Evolutionary conservation across 2,888 invertebrate species (phyloP).

Genomic region (Chaetogeoica ovagalla): DNA sequence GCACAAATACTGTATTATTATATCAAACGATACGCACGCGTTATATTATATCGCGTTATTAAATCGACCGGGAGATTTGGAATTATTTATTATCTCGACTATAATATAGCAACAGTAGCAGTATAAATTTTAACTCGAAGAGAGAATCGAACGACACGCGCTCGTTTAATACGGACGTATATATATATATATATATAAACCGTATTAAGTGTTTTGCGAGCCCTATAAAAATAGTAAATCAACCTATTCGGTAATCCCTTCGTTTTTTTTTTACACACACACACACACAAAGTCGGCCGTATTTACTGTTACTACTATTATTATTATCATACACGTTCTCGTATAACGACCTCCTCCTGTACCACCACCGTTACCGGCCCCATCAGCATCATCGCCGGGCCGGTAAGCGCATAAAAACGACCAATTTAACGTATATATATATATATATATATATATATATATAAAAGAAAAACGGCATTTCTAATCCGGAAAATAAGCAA

Average conservation of each 20-base stretch:
- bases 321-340: too few relatives aligned
- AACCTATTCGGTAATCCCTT: slow-evolving; percentile 39
- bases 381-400: too few relatives aligned
- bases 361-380: background rate
- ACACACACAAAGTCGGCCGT: background rate
- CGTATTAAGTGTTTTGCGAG: background rate
- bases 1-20: background rate
- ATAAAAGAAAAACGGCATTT: slow-evolving; percentile 31
- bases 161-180: slow-evolving; percentile 15
- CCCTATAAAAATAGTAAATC: slow-evolving; percentile 34
- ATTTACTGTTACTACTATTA: background rate
- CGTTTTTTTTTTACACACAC: background rate
- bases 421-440: background rate
- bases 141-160: background rate
- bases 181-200: too few relatives aligned
- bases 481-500: slow-evolving; percentile 53
- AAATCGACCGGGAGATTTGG: slow-evolving; percentile 2
- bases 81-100: slow-evolving; percentile 30
- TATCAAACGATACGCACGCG: background rate
- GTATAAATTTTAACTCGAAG: too few relatives aligned
- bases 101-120: too few relatives aligned
- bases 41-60: slow-evolving; percentile 4
- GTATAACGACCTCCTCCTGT: too few relatives aligned
- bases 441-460: background rate
- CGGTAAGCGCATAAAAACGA: slow-evolving; percentile 18